These are phyloP conservation scores for Struthio camelus DNA, from an alignment of 2,113 vertebrate species.

Conservation along the genomic window DNA sequence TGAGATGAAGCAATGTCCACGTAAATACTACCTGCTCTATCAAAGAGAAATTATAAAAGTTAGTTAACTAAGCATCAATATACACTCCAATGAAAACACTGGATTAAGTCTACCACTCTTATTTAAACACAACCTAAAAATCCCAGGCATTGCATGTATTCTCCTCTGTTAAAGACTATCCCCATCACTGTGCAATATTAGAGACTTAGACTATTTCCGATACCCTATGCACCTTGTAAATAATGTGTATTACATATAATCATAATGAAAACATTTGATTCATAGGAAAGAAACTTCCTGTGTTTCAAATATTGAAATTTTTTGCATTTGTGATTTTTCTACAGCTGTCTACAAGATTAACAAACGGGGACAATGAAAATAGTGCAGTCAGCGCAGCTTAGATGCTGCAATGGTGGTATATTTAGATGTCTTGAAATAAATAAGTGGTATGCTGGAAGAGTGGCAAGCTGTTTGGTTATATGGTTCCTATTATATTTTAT, in stretches of 20 bases:
- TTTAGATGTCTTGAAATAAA: background rate
- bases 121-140: background rate
- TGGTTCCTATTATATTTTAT: background rate
- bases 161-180: background rate
- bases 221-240: background rate
- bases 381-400: background rate
- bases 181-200: background rate
- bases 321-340: background rate
- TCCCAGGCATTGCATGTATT: background rate
- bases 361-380: background rate
- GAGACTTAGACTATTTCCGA: background rate
- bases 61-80: background rate
- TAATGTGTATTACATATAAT: background rate
- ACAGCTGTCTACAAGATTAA: background rate
- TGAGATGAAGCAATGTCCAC: background rate
- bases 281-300: background rate
- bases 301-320: background rate
- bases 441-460: background rate
- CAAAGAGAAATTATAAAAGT: background rate
- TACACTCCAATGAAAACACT: background rate
- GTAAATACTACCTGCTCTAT: background rate
- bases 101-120: background rate
- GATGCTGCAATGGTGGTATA: background rate
- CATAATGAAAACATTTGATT: background rate
- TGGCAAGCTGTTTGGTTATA: background rate